These are phyloP conservation scores for Oncorhynchus masou DNA, from an alignment of 2,113 vertebrate species.

Conservation along the genomic window DNA sequence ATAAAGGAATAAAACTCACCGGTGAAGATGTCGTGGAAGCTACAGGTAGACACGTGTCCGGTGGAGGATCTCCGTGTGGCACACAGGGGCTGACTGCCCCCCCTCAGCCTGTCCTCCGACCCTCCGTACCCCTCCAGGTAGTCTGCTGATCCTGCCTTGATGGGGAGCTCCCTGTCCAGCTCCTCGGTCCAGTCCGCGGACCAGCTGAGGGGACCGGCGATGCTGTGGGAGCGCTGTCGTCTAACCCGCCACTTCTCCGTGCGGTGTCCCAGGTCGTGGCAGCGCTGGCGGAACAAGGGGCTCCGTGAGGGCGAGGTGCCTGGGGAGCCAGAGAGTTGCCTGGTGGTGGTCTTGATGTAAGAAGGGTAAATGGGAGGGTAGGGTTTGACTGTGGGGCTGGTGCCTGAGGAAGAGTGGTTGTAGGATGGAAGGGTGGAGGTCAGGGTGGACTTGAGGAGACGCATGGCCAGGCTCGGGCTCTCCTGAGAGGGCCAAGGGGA, in stretches of 20 bases:
- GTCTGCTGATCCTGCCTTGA: slow-evolving; percentile 72
- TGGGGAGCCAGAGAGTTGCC: slow-evolving; percentile 90
- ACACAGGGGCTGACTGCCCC: slow-evolving; percentile 71
- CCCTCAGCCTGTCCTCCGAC: slow-evolving; percentile 59
- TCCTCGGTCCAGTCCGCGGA: slow-evolving; percentile 94
- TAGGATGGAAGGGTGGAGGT: slow-evolving; percentile 1
- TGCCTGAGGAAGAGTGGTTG: slow-evolving; percentile 1
- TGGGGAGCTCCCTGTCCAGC: slow-evolving; percentile 59
- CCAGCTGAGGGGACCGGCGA: slow-evolving; percentile 78
- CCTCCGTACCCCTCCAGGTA: slow-evolving; percentile 71
- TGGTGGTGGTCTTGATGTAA: slow-evolving; percentile 94
- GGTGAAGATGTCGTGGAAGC: slow-evolving; percentile 88
- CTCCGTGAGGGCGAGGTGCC: slow-evolving; percentile 85
- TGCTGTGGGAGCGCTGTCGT: slow-evolving; percentile 75
- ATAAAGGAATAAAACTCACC: slow-evolving; percentile 71
- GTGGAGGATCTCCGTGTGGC: slow-evolving; percentile 74
- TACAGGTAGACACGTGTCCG: slow-evolving; percentile 75
- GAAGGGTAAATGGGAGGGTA: slow-evolving; percentile 84
- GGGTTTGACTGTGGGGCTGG: slow-evolving; percentile 71
- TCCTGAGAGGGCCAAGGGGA: slow-evolving; percentile 49
- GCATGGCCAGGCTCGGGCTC: slow-evolving; percentile 74
- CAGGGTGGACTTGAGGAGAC: slow-evolving; percentile 69
- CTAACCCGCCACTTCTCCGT: slow-evolving; percentile 55
- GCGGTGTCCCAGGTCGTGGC: slow-evolving; percentile 62
- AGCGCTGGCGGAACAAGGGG: slow-evolving; percentile 75